Evolutionary conservation across 1,140 invertebrate genomes (phyloP).

Genomic region (Zaprionus inermis): DNA sequence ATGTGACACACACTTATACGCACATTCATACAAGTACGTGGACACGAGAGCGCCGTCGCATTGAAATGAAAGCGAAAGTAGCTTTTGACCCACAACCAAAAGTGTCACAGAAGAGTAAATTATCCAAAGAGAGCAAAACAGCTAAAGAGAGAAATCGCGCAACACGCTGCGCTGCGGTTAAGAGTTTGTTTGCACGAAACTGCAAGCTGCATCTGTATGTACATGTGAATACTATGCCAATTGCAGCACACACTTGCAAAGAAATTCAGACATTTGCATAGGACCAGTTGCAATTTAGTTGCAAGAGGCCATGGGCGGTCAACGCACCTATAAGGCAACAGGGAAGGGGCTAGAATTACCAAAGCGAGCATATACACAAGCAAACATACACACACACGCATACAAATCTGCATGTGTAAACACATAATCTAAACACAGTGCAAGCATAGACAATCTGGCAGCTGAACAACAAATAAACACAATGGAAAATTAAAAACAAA

Average conservation of each 20-base stretch:
- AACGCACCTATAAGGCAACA: conserved; percentile 55
- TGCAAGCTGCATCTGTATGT: conserved; percentile 17
- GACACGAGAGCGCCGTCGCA: conserved; percentile 55
- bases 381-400: background rate
- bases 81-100: conserved; percentile 58
- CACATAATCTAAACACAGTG: conserved; percentile 9
- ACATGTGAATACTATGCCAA: background rate
- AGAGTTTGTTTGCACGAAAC: conserved; percentile 2
- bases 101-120: conserved; percentile 51
- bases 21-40: background rate
- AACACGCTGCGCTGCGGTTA: background rate
- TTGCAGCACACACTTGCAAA: background rate
- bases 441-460: conserved; percentile 19
- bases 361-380: conserved; percentile 10
- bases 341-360: conserved; percentile 1
- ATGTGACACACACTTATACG: background rate
- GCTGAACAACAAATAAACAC: conserved; percentile 21
- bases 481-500: conserved; percentile 36
- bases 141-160: conserved; percentile 15
- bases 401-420: background rate
- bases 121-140: conserved; percentile 23
- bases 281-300: conserved; percentile 30
- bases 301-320: conserved; percentile 34
- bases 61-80: conserved; percentile 70
- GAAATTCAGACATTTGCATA: background rate